Conservation (phyloP, 2,113 vertebrate species). For the Lepisosteus osseus region DNA sequence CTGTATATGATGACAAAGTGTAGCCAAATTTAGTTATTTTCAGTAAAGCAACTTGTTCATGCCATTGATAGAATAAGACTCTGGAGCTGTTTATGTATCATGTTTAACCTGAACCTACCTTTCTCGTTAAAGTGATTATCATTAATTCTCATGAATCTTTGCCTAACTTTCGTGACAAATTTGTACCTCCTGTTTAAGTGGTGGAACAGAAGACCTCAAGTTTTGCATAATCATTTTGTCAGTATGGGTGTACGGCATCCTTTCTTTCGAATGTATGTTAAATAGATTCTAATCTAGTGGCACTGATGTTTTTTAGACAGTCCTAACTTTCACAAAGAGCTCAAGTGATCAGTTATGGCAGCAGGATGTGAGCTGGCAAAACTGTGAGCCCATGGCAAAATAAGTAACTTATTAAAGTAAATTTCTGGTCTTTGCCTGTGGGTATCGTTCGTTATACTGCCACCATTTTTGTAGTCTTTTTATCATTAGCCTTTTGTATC, state of each 20-base stretch:
- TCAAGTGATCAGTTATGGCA: constrained; percentile 13
- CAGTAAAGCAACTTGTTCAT: no score
- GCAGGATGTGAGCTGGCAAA: constrained; percentile 18
- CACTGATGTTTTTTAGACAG: constrained; percentile 44
- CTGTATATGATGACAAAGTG: no score
- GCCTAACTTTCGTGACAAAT: not conserved
- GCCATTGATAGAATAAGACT: no score
- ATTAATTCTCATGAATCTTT: not conserved
- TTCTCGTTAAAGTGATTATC: not conserved
- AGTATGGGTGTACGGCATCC: not conserved
- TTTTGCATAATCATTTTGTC: not conserved
- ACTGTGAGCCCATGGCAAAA: constrained; percentile 10
- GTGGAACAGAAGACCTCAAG: not conserved
- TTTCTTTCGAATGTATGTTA: constrained; percentile 27
- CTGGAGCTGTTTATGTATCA: no score
- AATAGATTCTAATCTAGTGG: constrained; percentile 51
- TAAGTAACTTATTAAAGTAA: constrained; percentile 9
- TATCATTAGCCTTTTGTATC: constrained; percentile 38
- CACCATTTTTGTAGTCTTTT: constrained; percentile 25
- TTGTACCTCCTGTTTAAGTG: not conserved
- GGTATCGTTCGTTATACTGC: constrained; percentile 1
- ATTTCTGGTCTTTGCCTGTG: constrained; percentile 5
- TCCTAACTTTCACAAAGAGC: constrained; percentile 41
- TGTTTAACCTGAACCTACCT: not conserved
- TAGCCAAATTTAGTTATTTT: no score